phyloP scores from a whole-genome alignment of 2,888 invertebrate species.

The Brassicogethes aeneus region DNA sequence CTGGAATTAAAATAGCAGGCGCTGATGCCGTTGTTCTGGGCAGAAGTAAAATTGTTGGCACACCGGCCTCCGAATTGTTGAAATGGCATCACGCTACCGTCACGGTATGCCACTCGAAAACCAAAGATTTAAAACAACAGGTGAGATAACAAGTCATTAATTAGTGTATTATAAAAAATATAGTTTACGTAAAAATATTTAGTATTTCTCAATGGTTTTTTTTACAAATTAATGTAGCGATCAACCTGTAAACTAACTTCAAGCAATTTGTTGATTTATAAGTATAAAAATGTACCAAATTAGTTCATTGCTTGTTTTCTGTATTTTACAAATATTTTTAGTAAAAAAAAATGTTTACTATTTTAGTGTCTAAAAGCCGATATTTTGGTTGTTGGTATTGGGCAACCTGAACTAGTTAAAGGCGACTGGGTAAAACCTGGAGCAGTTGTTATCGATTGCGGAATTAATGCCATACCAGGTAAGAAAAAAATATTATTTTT shows the following conservation, averaged over 20 bases:
- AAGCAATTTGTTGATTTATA: too few species aligned
- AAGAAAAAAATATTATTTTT: slow-evolving; percentile 18
- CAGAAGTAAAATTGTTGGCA: slow-evolving; percentile 95
- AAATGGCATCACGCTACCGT: slow-evolving; percentile 97
- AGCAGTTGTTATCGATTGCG: slow-evolving; percentile 97
- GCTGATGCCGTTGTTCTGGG: slow-evolving; percentile 89
- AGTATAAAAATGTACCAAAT: too few species aligned
- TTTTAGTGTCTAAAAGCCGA: slow-evolving; percentile 62
- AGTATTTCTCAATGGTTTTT: too few species aligned
- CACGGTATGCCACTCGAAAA: slow-evolving; percentile 94
- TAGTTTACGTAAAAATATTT: not conserved
- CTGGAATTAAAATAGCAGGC: slow-evolving; percentile 70
- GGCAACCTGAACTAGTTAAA: slow-evolving; percentile 80
- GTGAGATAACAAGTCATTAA: slow-evolving; percentile 40
- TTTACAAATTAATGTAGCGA: too few species aligned
- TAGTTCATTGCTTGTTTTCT: too few species aligned
- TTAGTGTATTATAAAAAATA: not conserved
- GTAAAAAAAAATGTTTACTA: slow-evolving; percentile 8
- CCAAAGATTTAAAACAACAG: slow-evolving; percentile 67
- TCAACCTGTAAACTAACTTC: too few species aligned
- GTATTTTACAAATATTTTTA: too few species aligned
- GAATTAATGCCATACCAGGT: slow-evolving; percentile 90
- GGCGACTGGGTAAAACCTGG: slow-evolving; percentile 97
- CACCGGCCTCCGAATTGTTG: slow-evolving; percentile 86
- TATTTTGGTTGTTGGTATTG: slow-evolving; percentile 94